Evolutionary conservation across 2,888 invertebrate species (phyloP).

Genomic region (Psylliodes chrysocephalus): DNA sequence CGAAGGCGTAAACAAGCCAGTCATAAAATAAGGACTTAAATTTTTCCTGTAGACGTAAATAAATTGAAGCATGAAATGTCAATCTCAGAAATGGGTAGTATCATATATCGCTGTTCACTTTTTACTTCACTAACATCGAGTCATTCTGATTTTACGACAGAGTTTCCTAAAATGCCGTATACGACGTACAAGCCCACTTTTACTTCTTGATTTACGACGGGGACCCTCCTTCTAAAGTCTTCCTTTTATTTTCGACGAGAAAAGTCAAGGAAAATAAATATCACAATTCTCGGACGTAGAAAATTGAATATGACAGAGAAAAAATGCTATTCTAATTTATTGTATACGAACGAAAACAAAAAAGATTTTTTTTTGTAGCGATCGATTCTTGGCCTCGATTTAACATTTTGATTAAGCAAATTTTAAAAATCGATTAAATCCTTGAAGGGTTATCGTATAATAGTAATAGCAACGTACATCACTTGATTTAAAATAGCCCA

Average conservation of each 20-base stretch:
- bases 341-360: no score
- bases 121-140: conserved; percentile 52
- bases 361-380: no score
- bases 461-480: no score
- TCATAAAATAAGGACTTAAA: conserved; percentile 49
- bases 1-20: conserved; percentile 34
- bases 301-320: no score
- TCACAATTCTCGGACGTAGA: no score
- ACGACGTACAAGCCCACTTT: conserved; percentile 35
- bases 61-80: conserved; percentile 58
- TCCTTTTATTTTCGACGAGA: not conserved
- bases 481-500: no score
- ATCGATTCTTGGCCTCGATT: no score
- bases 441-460: no score
- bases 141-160: conserved; percentile 47
- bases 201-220: conserved; percentile 38
- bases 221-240: not conserved
- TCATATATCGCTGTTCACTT: conserved; percentile 53
- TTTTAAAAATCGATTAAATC: no score
- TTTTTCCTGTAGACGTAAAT: conserved; percentile 44
- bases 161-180: conserved; percentile 34
- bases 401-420: no score
- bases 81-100: conserved; percentile 57
- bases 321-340: no score
- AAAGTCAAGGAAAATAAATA: not conserved